These are phyloP conservation scores for Pyrrhia umbra DNA, from an alignment of 2,888 invertebrate species.

Conservation along the genomic window DNA sequence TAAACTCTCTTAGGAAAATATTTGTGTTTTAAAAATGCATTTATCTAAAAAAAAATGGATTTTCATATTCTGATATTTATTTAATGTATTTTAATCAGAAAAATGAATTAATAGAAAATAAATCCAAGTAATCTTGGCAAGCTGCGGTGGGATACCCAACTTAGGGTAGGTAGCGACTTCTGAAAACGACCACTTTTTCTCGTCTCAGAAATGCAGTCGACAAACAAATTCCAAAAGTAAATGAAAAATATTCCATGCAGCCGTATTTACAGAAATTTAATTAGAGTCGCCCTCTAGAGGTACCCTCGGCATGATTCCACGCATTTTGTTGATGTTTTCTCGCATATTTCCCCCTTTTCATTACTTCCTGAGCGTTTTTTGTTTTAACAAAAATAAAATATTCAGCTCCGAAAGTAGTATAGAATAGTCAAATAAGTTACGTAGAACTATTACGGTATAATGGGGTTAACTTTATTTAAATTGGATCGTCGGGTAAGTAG, in stretches of 20 bases:
- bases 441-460: slow-evolving; percentile 27
- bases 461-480: slow-evolving; percentile 53
- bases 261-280: slow-evolving; percentile 78
- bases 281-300: slow-evolving; percentile 71
- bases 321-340: slow-evolving; percentile 66
- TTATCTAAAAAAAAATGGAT: too few relatives aligned
- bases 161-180: slow-evolving; percentile 21
- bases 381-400: slow-evolving; percentile 25
- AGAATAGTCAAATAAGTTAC: slow-evolving; percentile 30
- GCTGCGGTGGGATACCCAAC: neutral
- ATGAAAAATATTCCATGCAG: slow-evolving; percentile 71
- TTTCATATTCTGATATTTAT: slow-evolving; percentile 9
- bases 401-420: slow-evolving; percentile 24
- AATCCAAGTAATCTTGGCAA: slow-evolving; percentile 32
- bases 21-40: too few relatives aligned
- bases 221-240: slow-evolving; percentile 71
- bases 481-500: slow-evolving; percentile 31
- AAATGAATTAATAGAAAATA: slow-evolving; percentile 15
- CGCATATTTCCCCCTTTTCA: slow-evolving; percentile 56
- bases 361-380: slow-evolving; percentile 32
- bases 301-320: slow-evolving; percentile 64
- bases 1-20: slow-evolving; percentile 35
- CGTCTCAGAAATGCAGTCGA: slow-evolving; percentile 63
- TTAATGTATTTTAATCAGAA: slow-evolving; percentile 1
- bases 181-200: slow-evolving; percentile 39